Conservation (phyloP, 1,140 invertebrate species). For the Drosophila sp. region DNA sequence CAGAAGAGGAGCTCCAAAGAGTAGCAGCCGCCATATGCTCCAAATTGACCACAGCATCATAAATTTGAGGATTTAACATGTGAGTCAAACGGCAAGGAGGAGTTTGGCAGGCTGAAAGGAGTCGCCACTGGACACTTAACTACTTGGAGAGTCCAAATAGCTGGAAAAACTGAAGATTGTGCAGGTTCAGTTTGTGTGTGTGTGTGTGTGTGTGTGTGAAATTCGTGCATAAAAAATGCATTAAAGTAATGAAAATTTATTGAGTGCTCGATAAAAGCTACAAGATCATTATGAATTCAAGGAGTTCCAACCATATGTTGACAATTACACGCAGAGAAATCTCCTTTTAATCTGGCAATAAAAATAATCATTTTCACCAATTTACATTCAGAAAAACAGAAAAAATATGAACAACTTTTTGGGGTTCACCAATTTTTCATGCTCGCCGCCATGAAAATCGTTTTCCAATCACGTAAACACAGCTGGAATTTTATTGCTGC, state of each 20-base stretch:
- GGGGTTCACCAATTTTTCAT: constrained; percentile 62
- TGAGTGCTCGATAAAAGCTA: constrained; percentile 71
- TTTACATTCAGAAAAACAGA: constrained; percentile 18
- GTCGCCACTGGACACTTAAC: constrained; percentile 31
- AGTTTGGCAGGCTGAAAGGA: not conserved
- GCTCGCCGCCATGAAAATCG: constrained; percentile 73
- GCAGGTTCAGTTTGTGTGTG: constrained; percentile 10
- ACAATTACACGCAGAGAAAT: constrained; percentile 52
- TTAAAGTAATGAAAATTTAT: constrained; percentile 82
- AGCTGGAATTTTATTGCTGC: constrained; percentile 81
- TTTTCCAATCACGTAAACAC: constrained; percentile 82
- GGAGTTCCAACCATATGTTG: constrained; percentile 24
- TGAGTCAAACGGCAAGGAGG: constrained; percentile 15
- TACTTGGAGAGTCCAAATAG: not conserved
- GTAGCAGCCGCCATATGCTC: constrained; percentile 66
- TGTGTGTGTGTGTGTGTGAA: constrained; percentile 8
- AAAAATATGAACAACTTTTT: constrained; percentile 31
- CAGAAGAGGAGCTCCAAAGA: constrained; percentile 36
- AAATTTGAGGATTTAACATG: constrained; percentile 78
- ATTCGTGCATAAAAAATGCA: constrained; percentile 74
- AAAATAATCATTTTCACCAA: constrained; percentile 63
- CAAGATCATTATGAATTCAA: constrained; percentile 64
- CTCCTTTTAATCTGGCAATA: constrained; percentile 71
- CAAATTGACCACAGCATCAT: constrained; percentile 79
- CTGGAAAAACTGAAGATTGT: constrained; percentile 13